Percentiles rank a stretch among this genome's conserved stretches.
Conservation (phyloP, 2,113 vertebrate species). For the Piaya cayana region DNA sequence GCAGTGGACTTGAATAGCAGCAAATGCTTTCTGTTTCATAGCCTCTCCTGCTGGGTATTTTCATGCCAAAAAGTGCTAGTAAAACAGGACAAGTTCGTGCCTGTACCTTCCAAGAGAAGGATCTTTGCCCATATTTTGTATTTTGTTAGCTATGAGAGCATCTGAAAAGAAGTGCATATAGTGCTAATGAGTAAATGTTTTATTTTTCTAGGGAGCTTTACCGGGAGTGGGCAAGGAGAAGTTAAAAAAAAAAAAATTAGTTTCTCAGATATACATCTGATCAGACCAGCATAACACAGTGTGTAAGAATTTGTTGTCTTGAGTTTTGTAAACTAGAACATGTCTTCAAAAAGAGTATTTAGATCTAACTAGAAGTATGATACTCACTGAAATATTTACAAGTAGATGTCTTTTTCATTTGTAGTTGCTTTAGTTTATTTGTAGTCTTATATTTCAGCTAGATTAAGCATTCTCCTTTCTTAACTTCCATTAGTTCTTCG, state of each 20-base stretch:
- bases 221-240: accelerated
- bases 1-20: not conserved
- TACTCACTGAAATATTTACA: not conserved
- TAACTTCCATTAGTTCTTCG: not conserved
- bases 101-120: not conserved
- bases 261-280: not conserved
- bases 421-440: not conserved
- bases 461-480: not conserved
- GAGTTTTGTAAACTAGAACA: not conserved
- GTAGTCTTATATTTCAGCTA: not conserved
- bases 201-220: not conserved
- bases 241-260: accelerated
- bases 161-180: not conserved
- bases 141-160: not conserved
- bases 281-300: not conserved
- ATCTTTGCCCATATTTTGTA: not conserved
- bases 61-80: not conserved
- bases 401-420: not conserved
- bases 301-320: not conserved
- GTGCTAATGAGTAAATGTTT: not conserved
- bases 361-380: not conserved
- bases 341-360: not conserved
- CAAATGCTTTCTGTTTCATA: not conserved
- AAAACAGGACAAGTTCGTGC: not conserved
- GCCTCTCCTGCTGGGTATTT: not conserved